phyloP scores from a whole-genome alignment of 30 jellyfish, hydroid and myxozoan species.

The Catostylus mosaicus region DNA sequence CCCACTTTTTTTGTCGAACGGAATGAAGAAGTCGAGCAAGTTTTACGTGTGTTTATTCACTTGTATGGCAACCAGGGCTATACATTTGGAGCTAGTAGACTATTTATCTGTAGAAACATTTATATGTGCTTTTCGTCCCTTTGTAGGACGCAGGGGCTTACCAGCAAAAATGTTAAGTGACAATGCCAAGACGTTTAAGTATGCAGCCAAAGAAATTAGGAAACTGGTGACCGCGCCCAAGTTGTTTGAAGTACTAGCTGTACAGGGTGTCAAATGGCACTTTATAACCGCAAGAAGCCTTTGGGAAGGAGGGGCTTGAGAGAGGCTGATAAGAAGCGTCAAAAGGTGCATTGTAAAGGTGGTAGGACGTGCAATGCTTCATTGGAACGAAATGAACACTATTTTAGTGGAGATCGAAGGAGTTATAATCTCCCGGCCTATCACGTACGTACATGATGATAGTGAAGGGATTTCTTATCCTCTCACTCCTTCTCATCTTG shows the following conservation, averaged over 20 bases:
- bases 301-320: conserved; percentile 60
- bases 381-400: conserved; percentile 24
- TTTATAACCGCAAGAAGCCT: conserved; percentile 12
- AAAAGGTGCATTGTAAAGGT: conserved; percentile 37
- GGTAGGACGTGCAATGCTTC: conserved; percentile 54
- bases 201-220: conserved; percentile 52
- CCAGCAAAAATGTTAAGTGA: conserved; percentile 52
- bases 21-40: too few species aligned
- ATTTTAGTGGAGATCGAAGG: conserved; percentile 48
- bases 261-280: conserved; percentile 54
- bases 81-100: conserved; percentile 60
- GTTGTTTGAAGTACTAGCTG: conserved; percentile 9
- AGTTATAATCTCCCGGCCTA: conserved; percentile 52
- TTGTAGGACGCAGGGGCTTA: conserved; percentile 60
- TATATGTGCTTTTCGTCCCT: conserved; percentile 68
- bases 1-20: too few species aligned
- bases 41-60: conserved; percentile 65
- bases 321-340: conserved; percentile 31
- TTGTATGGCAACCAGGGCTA: conserved; percentile 61
- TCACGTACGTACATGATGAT: conserved; percentile 42
- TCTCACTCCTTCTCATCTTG: conserved; percentile 49
- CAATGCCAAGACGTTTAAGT: conserved; percentile 49
- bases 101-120: conserved; percentile 52
- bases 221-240: conserved; percentile 27
- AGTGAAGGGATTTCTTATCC: conserved; percentile 37